Conservation (phyloP, 2,797 vertebrate genomes). For the Mus caroli region DNA sequence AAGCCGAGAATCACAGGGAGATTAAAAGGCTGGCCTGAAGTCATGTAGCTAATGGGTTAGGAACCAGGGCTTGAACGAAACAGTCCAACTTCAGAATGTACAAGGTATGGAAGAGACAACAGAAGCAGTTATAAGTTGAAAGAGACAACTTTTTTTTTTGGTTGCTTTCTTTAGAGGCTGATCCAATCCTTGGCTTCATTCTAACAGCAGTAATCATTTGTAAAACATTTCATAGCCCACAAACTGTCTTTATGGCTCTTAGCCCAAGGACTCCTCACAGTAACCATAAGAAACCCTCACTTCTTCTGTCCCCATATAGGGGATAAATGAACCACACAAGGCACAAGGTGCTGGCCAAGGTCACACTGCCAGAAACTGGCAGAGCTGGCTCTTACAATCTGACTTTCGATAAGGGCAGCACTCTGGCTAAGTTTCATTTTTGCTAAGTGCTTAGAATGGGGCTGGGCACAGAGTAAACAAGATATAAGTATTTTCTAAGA, state of each 20-base stretch:
- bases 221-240: constrained; percentile 43
- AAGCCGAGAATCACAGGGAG: background rate
- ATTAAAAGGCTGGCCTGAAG: constrained; percentile 50
- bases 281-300: background rate
- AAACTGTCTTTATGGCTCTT: background rate
- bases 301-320: background rate
- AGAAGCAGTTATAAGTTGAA: background rate
- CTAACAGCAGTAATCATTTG: constrained; percentile 25
- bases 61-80: background rate
- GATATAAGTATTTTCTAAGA: constrained; percentile 44
- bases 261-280: background rate
- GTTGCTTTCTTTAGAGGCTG: background rate
- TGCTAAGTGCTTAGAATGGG: constrained; percentile 56
- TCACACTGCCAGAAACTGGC: constrained; percentile 48
- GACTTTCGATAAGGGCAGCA: constrained; percentile 35
- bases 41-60: constrained; percentile 1
- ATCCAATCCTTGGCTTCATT: constrained; percentile 31
- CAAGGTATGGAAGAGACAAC: background rate
- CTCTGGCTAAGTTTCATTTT: constrained; percentile 59
- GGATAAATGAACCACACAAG: constrained; percentile 11
- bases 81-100: background rate
- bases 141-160: background rate
- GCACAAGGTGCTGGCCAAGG: background rate
- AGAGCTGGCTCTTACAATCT: constrained; percentile 31
- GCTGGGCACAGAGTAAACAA: background rate